Percentiles rank a stretch among this genome's conserved stretches.
Evolutionary conservation across 2,113 vertebrate genomes (phyloP).

Genomic region (Halcyon malimbica): DNA sequence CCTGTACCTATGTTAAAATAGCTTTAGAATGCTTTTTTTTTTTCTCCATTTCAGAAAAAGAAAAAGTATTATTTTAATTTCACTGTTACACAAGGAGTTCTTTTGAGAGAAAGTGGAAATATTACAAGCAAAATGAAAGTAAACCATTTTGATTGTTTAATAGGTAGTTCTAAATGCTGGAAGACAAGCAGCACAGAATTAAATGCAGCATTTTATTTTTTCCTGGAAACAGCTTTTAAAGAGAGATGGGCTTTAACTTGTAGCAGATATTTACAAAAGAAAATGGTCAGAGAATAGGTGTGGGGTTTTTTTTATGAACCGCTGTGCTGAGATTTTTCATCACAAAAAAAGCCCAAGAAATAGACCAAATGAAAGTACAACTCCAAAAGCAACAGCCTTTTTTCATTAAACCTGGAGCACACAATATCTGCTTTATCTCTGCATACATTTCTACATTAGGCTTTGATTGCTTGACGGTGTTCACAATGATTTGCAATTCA

Average conservation of each 20-base stretch:
- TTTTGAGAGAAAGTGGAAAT: not conserved
- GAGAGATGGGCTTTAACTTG: not conserved
- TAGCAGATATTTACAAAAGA: not conserved
- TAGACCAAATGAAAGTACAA: not conserved
- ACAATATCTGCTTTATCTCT: conserved; percentile 55
- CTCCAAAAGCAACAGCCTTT: not conserved
- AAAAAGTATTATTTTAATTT: not conserved
- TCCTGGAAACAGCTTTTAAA: not conserved
- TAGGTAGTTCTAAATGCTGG: not conserved
- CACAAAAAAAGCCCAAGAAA: not conserved
- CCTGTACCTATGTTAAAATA: not conserved
- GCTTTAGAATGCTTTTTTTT: not conserved
- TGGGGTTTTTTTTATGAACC: not conserved
- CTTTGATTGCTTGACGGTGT: conserved; percentile 66
- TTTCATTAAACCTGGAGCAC: conserved; percentile 60
- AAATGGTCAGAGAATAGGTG: not conserved
- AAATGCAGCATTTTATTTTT: not conserved
- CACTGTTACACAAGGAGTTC: not conserved
- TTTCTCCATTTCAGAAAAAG: not conserved
- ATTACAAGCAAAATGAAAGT: not conserved
- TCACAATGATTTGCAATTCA: conserved; percentile 76
- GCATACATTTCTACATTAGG: conserved; percentile 55
- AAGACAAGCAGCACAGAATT: not conserved
- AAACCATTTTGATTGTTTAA: not conserved
- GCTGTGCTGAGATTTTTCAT: not conserved